These are phyloP conservation scores for Pomacea canaliculata DNA, from an alignment of 2,888 invertebrate genomes.

Conservation along the genomic window DNA sequence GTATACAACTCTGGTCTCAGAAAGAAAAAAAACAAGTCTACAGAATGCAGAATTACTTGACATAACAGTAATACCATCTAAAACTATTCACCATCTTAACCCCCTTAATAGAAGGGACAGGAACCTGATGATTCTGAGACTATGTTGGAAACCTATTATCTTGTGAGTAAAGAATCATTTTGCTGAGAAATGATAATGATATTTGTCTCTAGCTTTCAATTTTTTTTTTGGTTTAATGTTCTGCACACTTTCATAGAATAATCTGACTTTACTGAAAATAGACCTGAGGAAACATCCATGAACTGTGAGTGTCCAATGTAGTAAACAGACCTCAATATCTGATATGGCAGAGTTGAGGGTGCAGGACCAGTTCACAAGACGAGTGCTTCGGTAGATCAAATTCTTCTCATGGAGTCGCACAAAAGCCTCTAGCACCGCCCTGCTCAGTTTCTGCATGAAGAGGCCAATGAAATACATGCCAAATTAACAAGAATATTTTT, in stretches of 20 bases:
- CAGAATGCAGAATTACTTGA: not conserved
- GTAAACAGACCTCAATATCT: slow-evolving; percentile 86
- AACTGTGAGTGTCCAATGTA: not conserved
- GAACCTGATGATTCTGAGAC: too few species aligned
- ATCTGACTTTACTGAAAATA: too few species aligned
- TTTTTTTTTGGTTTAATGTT: too few species aligned
- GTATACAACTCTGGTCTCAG: not conserved
- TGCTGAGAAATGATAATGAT: too few species aligned
- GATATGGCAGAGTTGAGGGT: slow-evolving; percentile 96
- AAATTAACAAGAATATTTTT: not conserved
- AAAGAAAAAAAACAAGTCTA: too few species aligned
- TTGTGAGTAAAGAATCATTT: too few species aligned
- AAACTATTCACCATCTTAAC: not conserved
- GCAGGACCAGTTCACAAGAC: slow-evolving; percentile 99
- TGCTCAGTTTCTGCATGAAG: slow-evolving; percentile 70
- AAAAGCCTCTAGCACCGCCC: slow-evolving; percentile 94
- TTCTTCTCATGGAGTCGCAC: slow-evolving; percentile 88
- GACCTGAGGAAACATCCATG: too few species aligned
- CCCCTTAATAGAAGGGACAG: too few species aligned
- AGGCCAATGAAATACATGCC: not conserved
- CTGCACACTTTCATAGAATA: too few species aligned
- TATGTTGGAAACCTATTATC: too few species aligned
- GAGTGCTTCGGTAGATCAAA: slow-evolving; percentile 91
- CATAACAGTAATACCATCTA: not conserved
- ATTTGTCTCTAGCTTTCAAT: too few species aligned